A percentile compares a stretch with the other conserved stretches of the same genome.
phyloP scores from a whole-genome alignment of 2,113 vertebrate species.

The Oceanodroma tethys region DNA sequence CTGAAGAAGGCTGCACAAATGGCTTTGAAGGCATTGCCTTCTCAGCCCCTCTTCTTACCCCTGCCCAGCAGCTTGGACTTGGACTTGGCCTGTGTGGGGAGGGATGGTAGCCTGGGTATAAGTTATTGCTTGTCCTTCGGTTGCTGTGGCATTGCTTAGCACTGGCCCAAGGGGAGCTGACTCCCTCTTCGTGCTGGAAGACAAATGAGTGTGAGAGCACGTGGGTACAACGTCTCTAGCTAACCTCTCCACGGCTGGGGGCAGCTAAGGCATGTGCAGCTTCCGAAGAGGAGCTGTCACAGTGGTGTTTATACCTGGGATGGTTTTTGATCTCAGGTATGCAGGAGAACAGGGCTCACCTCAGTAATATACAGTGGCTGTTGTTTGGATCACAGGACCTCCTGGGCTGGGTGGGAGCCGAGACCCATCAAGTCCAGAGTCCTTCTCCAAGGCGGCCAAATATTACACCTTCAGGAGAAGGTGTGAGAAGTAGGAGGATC shows the following conservation, averaged over 20 bases:
- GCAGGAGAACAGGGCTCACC: background rate
- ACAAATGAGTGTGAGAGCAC: fast-evolving
- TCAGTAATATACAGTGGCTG: fast-evolving
- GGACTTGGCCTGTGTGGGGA: background rate
- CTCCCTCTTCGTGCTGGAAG: background rate
- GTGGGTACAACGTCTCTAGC: background rate
- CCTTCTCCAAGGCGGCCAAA: background rate
- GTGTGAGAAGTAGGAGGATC: background rate
- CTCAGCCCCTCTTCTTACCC: too few relatives aligned
- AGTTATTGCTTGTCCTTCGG: background rate
- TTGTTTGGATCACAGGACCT: background rate
- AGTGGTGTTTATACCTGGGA: background rate
- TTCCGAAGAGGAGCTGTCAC: background rate
- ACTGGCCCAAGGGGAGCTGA: background rate
- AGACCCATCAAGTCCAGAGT: background rate
- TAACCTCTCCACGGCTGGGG: background rate
- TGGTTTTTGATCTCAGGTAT: background rate
- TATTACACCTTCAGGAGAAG: background rate
- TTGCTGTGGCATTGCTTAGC: background rate
- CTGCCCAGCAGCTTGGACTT: background rate
- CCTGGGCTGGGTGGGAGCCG: background rate
- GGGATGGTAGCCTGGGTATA: fast-evolving
- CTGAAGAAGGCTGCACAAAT: background rate
- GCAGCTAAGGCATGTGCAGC: background rate
- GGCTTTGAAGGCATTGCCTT: background rate